Evolutionary conservation across 2,797 vertebrate genomes (phyloP), one percentile per base, ranked within the genome.

Genomic region (Galago senegalensis): DNA sequence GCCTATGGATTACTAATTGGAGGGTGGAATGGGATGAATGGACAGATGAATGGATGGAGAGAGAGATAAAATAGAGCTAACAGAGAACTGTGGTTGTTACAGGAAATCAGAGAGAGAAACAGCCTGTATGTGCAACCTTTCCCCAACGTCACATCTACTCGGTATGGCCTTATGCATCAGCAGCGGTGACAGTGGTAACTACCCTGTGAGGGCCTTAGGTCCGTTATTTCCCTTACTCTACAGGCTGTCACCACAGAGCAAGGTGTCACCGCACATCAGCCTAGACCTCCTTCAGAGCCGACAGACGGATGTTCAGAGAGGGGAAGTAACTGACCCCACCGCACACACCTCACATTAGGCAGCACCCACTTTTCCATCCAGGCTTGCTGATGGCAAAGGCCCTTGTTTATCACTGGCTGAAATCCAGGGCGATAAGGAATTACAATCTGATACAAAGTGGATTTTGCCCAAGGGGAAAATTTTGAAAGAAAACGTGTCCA

Each of bases 81-180:
- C 7, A 43, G 56, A 87, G 16, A 89, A 81, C 4, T 37, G 31
- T 5, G 7, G 14, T 60, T 84, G 46, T 84, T 77, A 60, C n/a
- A 60, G 18, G 31, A 93, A 80, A 65, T 93, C 16, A 77, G 87
- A 79, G 56, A n/a, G 83, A 86, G 31, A 86, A 93, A 31, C 43
- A 29, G 70, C 70, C 67, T 14, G 27, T 20, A 70, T 0, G 37
- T 3, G 16, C 17, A 53, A 56, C 16, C 14, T 60, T 58, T 25
- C 49, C 53, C n/a, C 46, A 40, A 53, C 37, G 17, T 5, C 7
- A 23, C 43, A 46, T 75, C 46, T 49, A 79, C 17, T 27, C 18
- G 21, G 5, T n/a, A 20, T 3, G 0, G 1, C 25, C 29, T 58
- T 43, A 25, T 11, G 60, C 31, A 34, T n/a, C 27, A 20, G 18